Conservation (phyloP, 2,888 invertebrate genomes). For the Trachelus tabidus region DNA sequence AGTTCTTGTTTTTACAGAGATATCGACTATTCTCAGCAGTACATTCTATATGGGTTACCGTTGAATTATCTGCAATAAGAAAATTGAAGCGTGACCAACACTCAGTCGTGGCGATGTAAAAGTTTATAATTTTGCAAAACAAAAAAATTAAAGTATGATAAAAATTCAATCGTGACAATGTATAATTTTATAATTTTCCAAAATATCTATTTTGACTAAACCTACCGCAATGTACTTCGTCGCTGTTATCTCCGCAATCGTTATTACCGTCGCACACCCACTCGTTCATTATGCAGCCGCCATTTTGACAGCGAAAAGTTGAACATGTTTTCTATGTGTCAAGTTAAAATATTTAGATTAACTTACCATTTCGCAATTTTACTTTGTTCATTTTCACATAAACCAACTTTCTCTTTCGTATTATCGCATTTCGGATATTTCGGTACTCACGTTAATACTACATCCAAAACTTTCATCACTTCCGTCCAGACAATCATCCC, state of each 20-base stretch:
- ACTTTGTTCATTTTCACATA: not conserved
- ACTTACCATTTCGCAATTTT: not conserved
- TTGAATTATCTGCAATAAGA: conserved; percentile 46
- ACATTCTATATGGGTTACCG: conserved; percentile 64
- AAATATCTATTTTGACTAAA: not conserved
- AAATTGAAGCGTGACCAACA: not conserved
- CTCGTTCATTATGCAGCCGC: conserved; percentile 68
- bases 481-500: conserved; percentile 61
- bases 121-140: not conserved
- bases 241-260: conserved; percentile 70
- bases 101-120: not conserved
- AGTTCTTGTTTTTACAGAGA: conserved; percentile 69
- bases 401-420: not conserved
- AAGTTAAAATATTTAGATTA: not conserved
- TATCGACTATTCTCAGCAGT: conserved; percentile 67
- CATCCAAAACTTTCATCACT: conserved; percentile 64
- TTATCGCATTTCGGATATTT: conserved; percentile 13
- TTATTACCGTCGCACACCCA: conserved; percentile 71
- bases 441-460: conserved; percentile 38
- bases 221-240: conserved; percentile 55
- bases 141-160: not conserved
- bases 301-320: conserved; percentile 73
- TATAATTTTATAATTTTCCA: too few relatives aligned
- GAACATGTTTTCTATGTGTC: conserved; percentile 65
- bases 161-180: not conserved